Conservation (phyloP, 2,113 vertebrate genomes). For the Thalassarche chlororhynchos region DNA sequence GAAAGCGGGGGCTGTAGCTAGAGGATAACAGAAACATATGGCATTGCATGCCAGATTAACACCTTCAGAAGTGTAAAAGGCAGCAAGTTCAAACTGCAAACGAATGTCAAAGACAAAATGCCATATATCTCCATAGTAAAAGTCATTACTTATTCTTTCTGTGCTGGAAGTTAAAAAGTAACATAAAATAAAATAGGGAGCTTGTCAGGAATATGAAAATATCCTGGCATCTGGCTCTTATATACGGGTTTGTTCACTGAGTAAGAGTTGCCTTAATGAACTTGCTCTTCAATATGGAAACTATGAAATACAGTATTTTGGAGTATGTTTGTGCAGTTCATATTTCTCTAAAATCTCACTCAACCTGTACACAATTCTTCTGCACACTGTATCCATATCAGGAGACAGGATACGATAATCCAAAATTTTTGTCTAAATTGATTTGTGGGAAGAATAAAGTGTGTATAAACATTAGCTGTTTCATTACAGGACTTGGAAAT, state of each 20-base stretch:
- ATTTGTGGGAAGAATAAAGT: not conserved
- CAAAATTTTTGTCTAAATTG: not conserved
- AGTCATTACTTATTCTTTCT: not conserved
- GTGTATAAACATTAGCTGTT: not conserved
- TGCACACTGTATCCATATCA: not conserved
- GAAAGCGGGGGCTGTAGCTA: not conserved
- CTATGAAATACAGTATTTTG: not conserved
- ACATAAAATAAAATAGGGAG: not conserved
- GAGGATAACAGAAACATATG: not conserved
- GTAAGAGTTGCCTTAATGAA: not conserved
- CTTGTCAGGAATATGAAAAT: not conserved
- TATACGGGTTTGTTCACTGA: not conserved
- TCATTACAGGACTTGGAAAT: not conserved
- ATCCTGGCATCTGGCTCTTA: not conserved
- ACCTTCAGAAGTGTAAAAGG: not conserved
- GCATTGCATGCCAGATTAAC: not conserved
- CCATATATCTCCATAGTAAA: not conserved
- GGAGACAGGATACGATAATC: not conserved
- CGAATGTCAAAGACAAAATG: not conserved
- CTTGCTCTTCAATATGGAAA: not conserved
- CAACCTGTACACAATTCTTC: not conserved
- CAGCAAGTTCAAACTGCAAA: conserved; percentile 1
- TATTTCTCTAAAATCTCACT: not conserved
- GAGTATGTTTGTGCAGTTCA: not conserved
- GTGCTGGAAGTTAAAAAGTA: not conserved